These are phyloP conservation scores for Polyodon spathula DNA, from an alignment of 2,113 vertebrate species.

Conservation along the genomic window DNA sequence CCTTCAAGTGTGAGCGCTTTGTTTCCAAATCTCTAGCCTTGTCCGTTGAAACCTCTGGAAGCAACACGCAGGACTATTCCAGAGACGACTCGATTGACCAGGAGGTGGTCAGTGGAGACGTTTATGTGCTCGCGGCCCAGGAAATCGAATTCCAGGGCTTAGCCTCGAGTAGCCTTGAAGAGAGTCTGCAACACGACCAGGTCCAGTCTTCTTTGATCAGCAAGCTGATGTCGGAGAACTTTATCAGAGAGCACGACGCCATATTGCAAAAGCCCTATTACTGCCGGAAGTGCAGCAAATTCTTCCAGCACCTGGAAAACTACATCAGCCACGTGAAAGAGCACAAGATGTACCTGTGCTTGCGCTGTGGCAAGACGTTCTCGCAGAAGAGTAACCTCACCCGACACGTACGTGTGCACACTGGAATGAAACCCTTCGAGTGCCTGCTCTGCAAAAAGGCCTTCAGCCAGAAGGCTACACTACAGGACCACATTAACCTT, in stretches of 20 bases:
- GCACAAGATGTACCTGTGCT: slow-evolving; percentile 70
- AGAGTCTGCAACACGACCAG: not conserved
- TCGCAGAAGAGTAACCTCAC: slow-evolving; percentile 73
- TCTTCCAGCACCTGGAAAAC: slow-evolving; percentile 75
- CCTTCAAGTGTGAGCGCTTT: slow-evolving; percentile 2
- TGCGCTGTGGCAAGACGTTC: slow-evolving; percentile 76
- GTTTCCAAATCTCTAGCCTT: slow-evolving; percentile 9
- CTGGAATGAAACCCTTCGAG: slow-evolving; percentile 71
- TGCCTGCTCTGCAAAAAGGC: slow-evolving; percentile 76
- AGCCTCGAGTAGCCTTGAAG: slow-evolving; percentile 5
- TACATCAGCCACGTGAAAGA: slow-evolving; percentile 77
- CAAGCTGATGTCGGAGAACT: slow-evolving; percentile 4
- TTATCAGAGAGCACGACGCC: not conserved
- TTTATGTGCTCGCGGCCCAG: slow-evolving; percentile 9
- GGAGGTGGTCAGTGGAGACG: not conserved
- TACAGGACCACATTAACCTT: slow-evolving; percentile 78
- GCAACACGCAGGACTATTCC: slow-evolving; percentile 1
- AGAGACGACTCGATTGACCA: slow-evolving; percentile 10
- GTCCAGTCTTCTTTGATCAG: not conserved
- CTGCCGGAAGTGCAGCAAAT: slow-evolving; percentile 68
- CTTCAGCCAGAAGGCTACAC: slow-evolving; percentile 69
- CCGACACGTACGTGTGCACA: slow-evolving; percentile 68
- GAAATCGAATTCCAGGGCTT: not conserved
- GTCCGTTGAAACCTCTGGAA: not conserved
- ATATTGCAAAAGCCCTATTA: slow-evolving; percentile 42